Conservation (phyloP, 2,113 vertebrate genomes). For the rat (Rattus norvegicus) region DNA sequence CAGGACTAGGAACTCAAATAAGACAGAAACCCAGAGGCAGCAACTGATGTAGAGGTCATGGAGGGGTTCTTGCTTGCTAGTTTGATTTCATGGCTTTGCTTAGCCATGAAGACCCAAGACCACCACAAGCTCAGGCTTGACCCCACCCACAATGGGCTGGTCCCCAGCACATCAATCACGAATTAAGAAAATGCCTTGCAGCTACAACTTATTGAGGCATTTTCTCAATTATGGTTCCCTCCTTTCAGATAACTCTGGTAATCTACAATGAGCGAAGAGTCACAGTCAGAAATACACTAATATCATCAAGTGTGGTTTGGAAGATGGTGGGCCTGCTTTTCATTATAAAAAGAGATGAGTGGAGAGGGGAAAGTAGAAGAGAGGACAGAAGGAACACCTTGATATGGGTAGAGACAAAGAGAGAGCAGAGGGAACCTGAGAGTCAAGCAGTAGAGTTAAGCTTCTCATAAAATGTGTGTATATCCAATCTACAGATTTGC, state of each 20-base stretch:
- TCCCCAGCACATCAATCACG: background rate
- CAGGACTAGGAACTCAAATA: background rate
- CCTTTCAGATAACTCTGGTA: background rate
- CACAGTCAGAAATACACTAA: background rate
- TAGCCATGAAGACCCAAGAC: background rate
- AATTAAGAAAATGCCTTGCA: background rate
- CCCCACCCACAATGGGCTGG: background rate
- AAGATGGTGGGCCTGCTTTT: background rate
- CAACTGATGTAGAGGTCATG: background rate
- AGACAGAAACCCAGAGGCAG: background rate
- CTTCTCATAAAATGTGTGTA: background rate
- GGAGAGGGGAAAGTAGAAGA: background rate
- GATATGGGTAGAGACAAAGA: background rate
- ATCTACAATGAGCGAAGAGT: background rate
- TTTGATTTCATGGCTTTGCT: background rate
- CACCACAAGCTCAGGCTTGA: background rate
- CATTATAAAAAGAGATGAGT: background rate
- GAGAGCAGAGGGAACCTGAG: background rate
- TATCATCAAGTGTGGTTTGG: background rate
- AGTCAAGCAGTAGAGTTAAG: background rate
- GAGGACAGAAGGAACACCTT: background rate
- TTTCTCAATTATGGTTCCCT: background rate
- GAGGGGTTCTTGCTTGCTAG: background rate
- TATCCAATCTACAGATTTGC: background rate
- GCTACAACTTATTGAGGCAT: background rate